These are phyloP conservation scores for Acronicta psi DNA, from an alignment of 2,888 invertebrate genomes.

Conservation along the genomic window DNA sequence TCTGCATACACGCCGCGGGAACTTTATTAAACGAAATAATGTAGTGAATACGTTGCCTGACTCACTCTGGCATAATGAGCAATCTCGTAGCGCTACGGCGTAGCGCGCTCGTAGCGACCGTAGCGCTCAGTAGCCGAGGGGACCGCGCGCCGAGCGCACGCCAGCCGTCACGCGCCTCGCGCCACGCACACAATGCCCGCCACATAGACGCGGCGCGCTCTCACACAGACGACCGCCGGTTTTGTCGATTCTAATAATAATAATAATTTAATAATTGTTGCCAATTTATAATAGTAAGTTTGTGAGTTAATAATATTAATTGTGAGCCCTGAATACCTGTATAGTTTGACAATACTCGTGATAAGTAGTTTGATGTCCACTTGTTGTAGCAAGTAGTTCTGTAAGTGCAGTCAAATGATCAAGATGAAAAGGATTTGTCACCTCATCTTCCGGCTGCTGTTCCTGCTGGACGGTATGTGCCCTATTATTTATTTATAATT, in stretches of 20 bases:
- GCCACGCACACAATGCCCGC: slow-evolving; percentile 42
- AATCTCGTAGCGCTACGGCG: slow-evolving; percentile 66
- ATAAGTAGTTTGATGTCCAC: slow-evolving; percentile 48
- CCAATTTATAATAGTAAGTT: slow-evolving; percentile 31
- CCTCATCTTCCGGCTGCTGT: slow-evolving; percentile 80
- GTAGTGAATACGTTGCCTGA: slow-evolving; percentile 68
- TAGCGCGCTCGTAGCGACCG: slow-evolving; percentile 33
- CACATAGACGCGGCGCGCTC: slow-evolving; percentile 18
- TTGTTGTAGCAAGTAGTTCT: slow-evolving; percentile 38
- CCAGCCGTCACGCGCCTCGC: slow-evolving; percentile 43
- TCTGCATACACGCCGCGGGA: slow-evolving; percentile 65
- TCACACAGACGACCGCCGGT: slow-evolving; percentile 3
- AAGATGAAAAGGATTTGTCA: slow-evolving; percentile 85
- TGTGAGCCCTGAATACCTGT: slow-evolving; percentile 53
- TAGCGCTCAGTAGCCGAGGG: slow-evolving; percentile 59
- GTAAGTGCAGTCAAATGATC: slow-evolving; percentile 66
- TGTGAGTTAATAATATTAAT: slow-evolving; percentile 39
- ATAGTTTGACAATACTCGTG: slow-evolving; percentile 48
- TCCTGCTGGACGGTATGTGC: slow-evolving; percentile 80
- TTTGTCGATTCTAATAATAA: background rate
- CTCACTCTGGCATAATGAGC: slow-evolving; percentile 71
- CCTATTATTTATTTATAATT: background rate
- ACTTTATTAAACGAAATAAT: slow-evolving; percentile 81
- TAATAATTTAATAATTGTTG: slow-evolving; percentile 15
- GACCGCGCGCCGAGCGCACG: slow-evolving; percentile 58